Evolutionary conservation across 2,888 invertebrate genomes (phyloP), one percentile per base, ranked within the genome.

Genomic region (Ctena decussata): DNA sequence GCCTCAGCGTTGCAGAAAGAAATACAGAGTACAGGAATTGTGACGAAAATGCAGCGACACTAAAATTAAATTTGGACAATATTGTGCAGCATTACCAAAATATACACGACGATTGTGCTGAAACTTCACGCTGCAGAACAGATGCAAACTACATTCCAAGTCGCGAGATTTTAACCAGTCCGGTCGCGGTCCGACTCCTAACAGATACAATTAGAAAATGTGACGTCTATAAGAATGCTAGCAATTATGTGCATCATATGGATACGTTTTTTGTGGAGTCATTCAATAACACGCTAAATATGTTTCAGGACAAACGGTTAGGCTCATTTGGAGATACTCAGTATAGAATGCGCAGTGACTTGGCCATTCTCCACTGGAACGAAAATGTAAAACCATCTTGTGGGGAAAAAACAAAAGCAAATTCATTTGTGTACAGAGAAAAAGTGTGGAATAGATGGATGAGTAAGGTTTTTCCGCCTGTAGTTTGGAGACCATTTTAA

Each of bases 201-300:
- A 53, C 12, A 21, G 57, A 27, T n/a, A 27, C 21, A 21, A 76
- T 76, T 41, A 5, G 65, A 65, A 65, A 65, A 18, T 65, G 65
- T 35, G 65, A 65, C 35, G 65, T 65, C 0, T 65, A 65, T 24
- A 65, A 21, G 18, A 32, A 65, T 24, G 35, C 65, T 21, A 5
- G 35, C 3, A 65, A 65, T 21, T 65, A 65, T 35, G 35, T 65
- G 5, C 65, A 65, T 65, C 65, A 65, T 3, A 75, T 65, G 18
- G 79, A 85, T 30, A 82, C 82, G 44, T 77, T 65, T 24, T 82
- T 79, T 53, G 79, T 82, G 5, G 82, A 82, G 71, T 71, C 46
- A 30, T 84, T 80, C 27, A 84, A 84, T 49, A 85, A 85, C 73
- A 57, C 74, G 2, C 71, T 79, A 60, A 77, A 85, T 21, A 79